These are phyloP conservation scores for Drosophila yooni DNA, from an alignment of 2,888 invertebrate species.

Conservation along the genomic window DNA sequence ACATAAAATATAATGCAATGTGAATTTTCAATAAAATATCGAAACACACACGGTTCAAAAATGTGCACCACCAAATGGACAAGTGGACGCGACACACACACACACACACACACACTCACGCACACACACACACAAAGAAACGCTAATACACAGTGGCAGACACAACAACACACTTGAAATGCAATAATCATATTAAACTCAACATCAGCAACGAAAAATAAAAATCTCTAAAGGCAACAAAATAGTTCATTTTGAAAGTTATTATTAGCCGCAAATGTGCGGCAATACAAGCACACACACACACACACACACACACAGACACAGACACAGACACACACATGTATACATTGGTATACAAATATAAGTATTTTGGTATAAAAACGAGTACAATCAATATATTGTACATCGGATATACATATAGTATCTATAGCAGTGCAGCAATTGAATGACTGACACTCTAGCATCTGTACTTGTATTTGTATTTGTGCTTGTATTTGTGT, in stretches of 20 bases:
- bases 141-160: slow-evolving; percentile 8
- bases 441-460: slow-evolving; percentile 51
- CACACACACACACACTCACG: slow-evolving; percentile 1
- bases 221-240: slow-evolving; percentile 80
- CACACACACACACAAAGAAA: not conserved
- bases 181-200: slow-evolving; percentile 82
- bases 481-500: slow-evolving; percentile 5
- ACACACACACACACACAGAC: slow-evolving; percentile 25
- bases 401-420: slow-evolving; percentile 37
- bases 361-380: slow-evolving; percentile 29
- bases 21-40: slow-evolving; percentile 63
- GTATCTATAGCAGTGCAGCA: slow-evolving; percentile 27
- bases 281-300: slow-evolving; percentile 52
- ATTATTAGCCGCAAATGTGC: slow-evolving; percentile 81
- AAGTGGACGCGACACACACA: slow-evolving; percentile 53
- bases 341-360: slow-evolving; percentile 25
- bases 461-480: slow-evolving; percentile 32
- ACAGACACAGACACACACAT: slow-evolving; percentile 4
- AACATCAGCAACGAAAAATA: slow-evolving; percentile 48
- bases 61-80: slow-evolving; percentile 51
- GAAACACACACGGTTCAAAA: slow-evolving; percentile 34
- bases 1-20: slow-evolving; percentile 54
- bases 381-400: slow-evolving; percentile 59
- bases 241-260: slow-evolving; percentile 82
- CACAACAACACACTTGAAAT: slow-evolving; percentile 68